A percentile compares a stretch with the other conserved stretches of the same genome.
These are phyloP conservation scores for Amphipoea oculea DNA, from an alignment of 2,888 invertebrate genomes.

Conservation along the genomic window DNA sequence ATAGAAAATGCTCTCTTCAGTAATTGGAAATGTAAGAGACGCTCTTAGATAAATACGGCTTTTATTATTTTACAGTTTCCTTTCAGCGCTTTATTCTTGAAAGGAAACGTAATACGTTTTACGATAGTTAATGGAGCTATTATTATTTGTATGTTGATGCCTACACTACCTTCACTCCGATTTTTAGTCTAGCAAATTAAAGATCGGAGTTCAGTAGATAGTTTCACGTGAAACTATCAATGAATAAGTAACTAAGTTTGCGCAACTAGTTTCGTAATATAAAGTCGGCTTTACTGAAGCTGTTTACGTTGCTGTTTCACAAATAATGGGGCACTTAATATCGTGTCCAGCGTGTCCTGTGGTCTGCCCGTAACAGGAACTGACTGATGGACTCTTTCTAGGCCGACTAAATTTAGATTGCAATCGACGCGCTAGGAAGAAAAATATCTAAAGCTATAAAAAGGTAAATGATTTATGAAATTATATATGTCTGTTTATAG, in stretches of 20 bases:
- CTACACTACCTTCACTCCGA: no score
- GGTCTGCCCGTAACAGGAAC: neutral
- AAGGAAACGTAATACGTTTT: conserved; percentile 4
- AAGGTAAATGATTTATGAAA: neutral
- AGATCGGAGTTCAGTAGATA: no score
- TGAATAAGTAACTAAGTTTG: no score
- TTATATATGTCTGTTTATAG: neutral
- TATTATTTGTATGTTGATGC: neutral
- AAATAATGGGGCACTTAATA: neutral
- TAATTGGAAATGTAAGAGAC: conserved; percentile 42
- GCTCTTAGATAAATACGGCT: conserved; percentile 19
- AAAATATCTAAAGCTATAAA: neutral
- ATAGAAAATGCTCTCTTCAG: conserved; percentile 37
- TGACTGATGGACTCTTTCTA: neutral
- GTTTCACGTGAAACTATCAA: no score
- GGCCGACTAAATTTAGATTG: no score
- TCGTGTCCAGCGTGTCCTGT: neutral
- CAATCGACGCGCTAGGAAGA: neutral
- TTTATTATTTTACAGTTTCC: conserved; percentile 42
- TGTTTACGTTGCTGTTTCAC: neutral
- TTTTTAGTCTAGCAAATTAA: no score
- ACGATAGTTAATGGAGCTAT: neutral
- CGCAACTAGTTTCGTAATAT: no score
- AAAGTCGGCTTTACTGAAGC: neutral
- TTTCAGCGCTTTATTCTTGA: conserved; percentile 4